phyloP scores from a whole-genome alignment of 2,888 invertebrate species.

The Harpalus rufipes region DNA sequence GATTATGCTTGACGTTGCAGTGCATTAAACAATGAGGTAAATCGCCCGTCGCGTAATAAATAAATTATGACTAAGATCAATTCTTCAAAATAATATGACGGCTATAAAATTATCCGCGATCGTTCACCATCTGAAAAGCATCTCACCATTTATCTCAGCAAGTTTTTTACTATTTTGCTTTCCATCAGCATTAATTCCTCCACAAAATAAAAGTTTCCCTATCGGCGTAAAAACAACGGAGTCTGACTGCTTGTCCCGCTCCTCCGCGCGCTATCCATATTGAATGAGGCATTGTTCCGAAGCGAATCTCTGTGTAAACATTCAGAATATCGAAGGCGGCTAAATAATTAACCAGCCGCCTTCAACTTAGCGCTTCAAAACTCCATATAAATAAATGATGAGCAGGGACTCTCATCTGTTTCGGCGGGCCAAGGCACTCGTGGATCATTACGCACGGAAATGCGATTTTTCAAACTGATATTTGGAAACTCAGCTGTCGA shows the following conservation, averaged over 20 bases:
- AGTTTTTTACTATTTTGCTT: slow-evolving; percentile 35
- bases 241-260: too few relatives aligned
- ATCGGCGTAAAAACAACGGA: slow-evolving; percentile 26
- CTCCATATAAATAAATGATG: slow-evolving; percentile 53
- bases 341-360: slow-evolving; percentile 51
- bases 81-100: slow-evolving; percentile 3
- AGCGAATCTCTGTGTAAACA: slow-evolving; percentile 53
- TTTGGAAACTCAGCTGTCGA: slow-evolving; percentile 11
- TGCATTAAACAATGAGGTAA: background rate
- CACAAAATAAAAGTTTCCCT: slow-evolving; percentile 36
- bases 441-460: slow-evolving; percentile 40
- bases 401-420: slow-evolving; percentile 49
- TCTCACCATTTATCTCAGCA: slow-evolving; percentile 20
- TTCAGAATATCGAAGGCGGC: slow-evolving; percentile 55
- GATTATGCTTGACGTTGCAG: background rate
- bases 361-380: slow-evolving; percentile 50
- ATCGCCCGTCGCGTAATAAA: background rate
- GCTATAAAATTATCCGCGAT: slow-evolving; percentile 11
- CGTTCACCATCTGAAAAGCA: slow-evolving; percentile 5
- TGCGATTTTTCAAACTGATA: slow-evolving; percentile 17
- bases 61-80: background rate
- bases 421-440: slow-evolving; percentile 7
- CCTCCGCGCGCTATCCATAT: slow-evolving; percentile 12
- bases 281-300: slow-evolving; percentile 46
- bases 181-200: slow-evolving; percentile 48